Evolutionary conservation across 2,888 invertebrate genomes (phyloP), one percentile per base, ranked within the genome.

Genomic region (Drosophila diplacantha): DNA sequence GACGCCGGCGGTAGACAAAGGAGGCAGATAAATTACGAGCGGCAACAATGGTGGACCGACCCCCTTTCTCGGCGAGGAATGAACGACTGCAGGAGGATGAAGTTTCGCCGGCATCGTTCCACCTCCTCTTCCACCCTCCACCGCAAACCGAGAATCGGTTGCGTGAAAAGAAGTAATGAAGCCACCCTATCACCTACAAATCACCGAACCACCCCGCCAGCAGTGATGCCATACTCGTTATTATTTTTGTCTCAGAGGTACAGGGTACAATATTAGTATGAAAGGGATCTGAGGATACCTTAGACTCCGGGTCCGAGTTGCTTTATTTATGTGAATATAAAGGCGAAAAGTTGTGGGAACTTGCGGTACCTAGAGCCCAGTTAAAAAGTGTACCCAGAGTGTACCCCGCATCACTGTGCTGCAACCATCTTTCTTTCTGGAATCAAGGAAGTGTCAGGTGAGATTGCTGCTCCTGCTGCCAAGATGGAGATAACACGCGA

Each of bases 401-500:
- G 32, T 34, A 34, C 11, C 34, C 7, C 29, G 18, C 50, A 54
- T 35, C 35, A 11, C 54, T 53, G 34, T 34, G 24, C 18, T 20
- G 44, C 32, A 34, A 11, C 35, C 49, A 54, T 31, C 50, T 51
- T 58, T n/a, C 18, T 24, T 32, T 14, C 24, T 18, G 20, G n/a
- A 4, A 20, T 31, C 41, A 31, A n/a, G 37, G 38, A 50, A 38
- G 49, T 31, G 35, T 46, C 68, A 66, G 69, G 61, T 72, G 53
- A 60, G 54, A 59, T 55, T 53, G 34, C 32, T 14, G 41, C 62
- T 43, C 47, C 65, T 62, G 53, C 49, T 47, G 53, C 49, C 49
- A 64, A 60, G 60, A 73, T 72, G 62, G 37, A 76, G 84, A 84
- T 83, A 83, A 72, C 64, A 63, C 68, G 73, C 73, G 81, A 83